Evolutionary conservation across 2,888 invertebrate species (phyloP).

Genomic region (Hyppa rectilinea): DNA sequence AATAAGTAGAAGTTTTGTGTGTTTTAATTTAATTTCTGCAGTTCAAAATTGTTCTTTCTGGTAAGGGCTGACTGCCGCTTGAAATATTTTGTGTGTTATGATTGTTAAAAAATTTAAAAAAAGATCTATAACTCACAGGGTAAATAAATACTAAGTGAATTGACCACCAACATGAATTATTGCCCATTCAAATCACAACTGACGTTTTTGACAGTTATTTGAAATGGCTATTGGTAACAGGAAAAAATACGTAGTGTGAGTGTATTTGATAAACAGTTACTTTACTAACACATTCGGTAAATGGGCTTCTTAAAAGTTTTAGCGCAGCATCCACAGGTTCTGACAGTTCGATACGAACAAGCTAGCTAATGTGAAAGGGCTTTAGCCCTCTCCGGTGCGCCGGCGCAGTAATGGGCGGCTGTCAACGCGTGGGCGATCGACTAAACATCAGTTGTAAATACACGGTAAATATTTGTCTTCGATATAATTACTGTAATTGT

Average conservation of each 20-base stretch:
- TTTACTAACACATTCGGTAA: not conserved
- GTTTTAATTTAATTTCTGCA: not conserved
- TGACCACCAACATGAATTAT: too few relatives aligned
- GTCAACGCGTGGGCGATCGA: conserved; percentile 86
- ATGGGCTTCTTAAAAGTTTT: not conserved
- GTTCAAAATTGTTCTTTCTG: not conserved
- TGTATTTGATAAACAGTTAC: too few relatives aligned
- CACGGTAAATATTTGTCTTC: conserved; percentile 88
- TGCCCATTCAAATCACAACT: too few relatives aligned
- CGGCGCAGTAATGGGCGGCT: conserved; percentile 80
- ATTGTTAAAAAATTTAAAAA: not conserved
- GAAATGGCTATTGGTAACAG: not conserved
- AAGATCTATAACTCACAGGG: not conserved
- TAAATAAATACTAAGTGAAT: not conserved
- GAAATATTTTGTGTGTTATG: not conserved
- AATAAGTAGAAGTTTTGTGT: not conserved
- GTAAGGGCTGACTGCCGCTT: not conserved
- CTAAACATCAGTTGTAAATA: conserved; percentile 85
- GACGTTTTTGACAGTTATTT: not conserved
- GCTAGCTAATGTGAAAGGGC: conserved; percentile 72
- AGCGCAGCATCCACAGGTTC: conserved; percentile 21
- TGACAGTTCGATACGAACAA: conserved; percentile 58
- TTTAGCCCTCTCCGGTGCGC: conserved; percentile 77
- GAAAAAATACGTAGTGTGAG: not conserved
- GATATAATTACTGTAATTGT: conserved; percentile 84